Evolutionary conservation across 2,113 vertebrate species (phyloP), one percentile per base, ranked within the genome.

Genomic region (Caloenas nicobarica): DNA sequence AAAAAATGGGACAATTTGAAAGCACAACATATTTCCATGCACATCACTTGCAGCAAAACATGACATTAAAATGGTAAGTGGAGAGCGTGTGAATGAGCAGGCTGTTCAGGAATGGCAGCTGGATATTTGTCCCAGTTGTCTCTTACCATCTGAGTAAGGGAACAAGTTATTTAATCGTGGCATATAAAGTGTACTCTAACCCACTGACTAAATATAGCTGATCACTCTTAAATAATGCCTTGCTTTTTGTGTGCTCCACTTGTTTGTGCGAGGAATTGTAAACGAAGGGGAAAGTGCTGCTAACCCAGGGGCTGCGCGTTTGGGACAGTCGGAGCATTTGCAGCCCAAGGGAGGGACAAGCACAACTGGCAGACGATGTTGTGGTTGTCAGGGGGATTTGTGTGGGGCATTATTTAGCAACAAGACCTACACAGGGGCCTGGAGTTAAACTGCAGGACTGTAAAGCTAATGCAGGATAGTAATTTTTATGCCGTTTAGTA

Each of bases 51-150:
- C 40, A 36, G 86, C 61, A 81, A 79, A 91, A 82, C 61, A 71
- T 6, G 28, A 16, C 38, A 42, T 77, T 61, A 15, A 77, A 56
- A 22, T 8, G 69, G 88, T 72, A 86, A 88, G 84, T 5, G 64
- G 87, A 77, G 68, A 88, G 81, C 0, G 1, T 65, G 77, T 38
- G 88, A 76, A 51, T 3, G 56, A 58, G 28, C 33, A 34, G 46
- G 91, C 78, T 71, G 53, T 31, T 88, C 88, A 64, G 82, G 86
- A 95, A 81, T 11, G 61, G 86, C 86, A 92, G 91, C 93, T 92
- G 82, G 57, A 26, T 82, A 62, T 64, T 66, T 79, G 65, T 81
- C 74, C 86, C 83, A 62, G 76, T 95, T 82, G 91, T 80, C 86
- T 76, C 61, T 50, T 60, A 10, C 70, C 74, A 38, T 46, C 82